Conservation (phyloP, 1,140 invertebrate genomes). For the Catajapyx aquilonaris region DNA sequence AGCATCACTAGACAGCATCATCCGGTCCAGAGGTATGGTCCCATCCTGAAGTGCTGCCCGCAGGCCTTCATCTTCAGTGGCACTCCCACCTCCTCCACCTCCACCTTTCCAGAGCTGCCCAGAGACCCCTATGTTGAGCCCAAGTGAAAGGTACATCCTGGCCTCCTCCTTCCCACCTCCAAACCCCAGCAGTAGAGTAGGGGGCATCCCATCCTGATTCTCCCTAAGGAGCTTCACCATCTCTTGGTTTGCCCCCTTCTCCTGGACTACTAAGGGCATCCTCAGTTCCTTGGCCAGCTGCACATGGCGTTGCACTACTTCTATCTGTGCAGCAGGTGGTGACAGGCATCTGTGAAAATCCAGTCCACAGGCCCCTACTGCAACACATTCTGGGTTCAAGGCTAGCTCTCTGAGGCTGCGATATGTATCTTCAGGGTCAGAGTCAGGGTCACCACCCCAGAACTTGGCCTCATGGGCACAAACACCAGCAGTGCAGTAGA, state of each 20-base stretch:
- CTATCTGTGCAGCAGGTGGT: conserved; percentile 59
- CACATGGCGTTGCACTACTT: conserved; percentile 77
- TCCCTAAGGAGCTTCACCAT: too few species aligned
- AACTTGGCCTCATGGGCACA: conserved; percentile 91
- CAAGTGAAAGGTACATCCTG: too few species aligned
- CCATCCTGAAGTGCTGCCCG: conserved; percentile 59
- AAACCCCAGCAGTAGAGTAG: too few species aligned
- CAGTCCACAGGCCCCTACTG: conserved; percentile 80
- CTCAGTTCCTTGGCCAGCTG: too few species aligned
- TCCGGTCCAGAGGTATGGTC: conserved; percentile 54
- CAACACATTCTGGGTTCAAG: conserved; percentile 69
- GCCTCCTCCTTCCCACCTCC: too few species aligned
- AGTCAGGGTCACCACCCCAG: conserved; percentile 47
- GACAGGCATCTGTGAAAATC: conserved; percentile 91
- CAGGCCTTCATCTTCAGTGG: too few species aligned
- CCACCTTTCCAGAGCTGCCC: conserved; percentile 88
- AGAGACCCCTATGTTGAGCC: too few species aligned
- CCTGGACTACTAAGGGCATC: too few species aligned
- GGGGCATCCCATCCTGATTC: too few species aligned
- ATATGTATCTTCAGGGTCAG: conserved; percentile 34
- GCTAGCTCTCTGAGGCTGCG: conserved; percentile 50
- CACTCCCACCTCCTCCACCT: conserved; percentile 47
- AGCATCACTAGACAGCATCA: conserved; percentile 79
- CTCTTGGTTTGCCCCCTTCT: too few species aligned
- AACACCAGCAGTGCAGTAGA: conserved; percentile 86